Evolutionary conservation across 2,888 invertebrate species (phyloP).

Genomic region (Ormyrus thymus): DNA sequence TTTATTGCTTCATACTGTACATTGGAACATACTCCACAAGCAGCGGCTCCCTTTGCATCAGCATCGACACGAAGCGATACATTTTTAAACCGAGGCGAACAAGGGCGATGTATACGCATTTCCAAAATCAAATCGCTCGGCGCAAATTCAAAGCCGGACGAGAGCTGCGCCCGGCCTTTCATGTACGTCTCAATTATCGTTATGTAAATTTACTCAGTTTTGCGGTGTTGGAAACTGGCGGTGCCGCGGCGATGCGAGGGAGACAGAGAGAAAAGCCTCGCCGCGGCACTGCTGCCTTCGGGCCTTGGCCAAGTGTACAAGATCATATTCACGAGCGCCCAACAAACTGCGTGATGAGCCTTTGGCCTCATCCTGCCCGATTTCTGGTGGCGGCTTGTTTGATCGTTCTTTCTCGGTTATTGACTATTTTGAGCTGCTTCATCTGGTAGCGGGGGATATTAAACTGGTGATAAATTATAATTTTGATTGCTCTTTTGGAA

Average conservation of each 20-base stretch:
- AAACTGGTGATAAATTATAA: too few relatives aligned
- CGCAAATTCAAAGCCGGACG: constrained; percentile 33
- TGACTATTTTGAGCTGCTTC: too few relatives aligned
- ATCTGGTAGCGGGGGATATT: too few relatives aligned
- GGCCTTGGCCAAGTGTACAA: constrained; percentile 28
- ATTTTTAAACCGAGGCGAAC: background rate
- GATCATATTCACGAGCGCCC: background rate
- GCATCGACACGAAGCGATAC: background rate
- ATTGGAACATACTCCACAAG: background rate
- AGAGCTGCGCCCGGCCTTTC: constrained; percentile 63
- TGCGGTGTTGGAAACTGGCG: constrained; percentile 61
- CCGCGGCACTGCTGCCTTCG: constrained; percentile 26
- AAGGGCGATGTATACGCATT: background rate
- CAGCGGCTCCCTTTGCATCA: constrained; percentile 2
- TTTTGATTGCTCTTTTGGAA: too few relatives aligned
- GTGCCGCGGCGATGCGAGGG: background rate
- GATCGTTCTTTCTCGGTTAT: too few relatives aligned
- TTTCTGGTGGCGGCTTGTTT: too few relatives aligned
- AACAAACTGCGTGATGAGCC: too few relatives aligned
- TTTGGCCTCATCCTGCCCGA: too few relatives aligned
- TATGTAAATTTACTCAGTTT: constrained; percentile 73
- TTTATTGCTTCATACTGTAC: too few relatives aligned
- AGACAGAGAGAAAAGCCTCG: background rate
- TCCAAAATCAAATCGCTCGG: constrained; percentile 48
- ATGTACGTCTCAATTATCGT: constrained; percentile 73